Conservation (phyloP, 2,888 invertebrate genomes). For the Drosophila setosimentum region DNA sequence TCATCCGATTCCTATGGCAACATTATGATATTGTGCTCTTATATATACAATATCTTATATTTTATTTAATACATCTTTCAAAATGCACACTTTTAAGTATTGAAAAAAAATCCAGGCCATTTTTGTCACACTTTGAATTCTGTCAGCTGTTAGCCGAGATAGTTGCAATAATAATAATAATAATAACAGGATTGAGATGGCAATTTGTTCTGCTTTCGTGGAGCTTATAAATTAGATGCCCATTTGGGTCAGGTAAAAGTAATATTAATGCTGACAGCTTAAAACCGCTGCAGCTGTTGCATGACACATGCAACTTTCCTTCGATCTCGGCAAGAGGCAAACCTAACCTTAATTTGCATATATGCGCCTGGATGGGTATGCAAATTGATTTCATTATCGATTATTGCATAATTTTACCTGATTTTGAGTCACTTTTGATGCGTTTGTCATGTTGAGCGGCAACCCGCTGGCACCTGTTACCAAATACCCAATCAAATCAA, state of each 20-base stretch:
- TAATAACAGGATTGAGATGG: conserved; percentile 26
- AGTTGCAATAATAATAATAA: conserved; percentile 17
- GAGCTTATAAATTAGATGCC: conserved; percentile 30
- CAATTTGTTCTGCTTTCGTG: conserved; percentile 75
- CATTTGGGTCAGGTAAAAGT: conserved; percentile 77
- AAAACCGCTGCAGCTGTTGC: conserved; percentile 16
- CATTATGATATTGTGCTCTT: no score
- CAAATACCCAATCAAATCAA: conserved; percentile 45
- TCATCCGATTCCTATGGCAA: no score
- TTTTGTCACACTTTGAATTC: conserved; percentile 7
- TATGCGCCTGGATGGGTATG: conserved; percentile 7
- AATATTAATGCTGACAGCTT: conserved; percentile 23
- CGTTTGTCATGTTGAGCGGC: conserved; percentile 32
- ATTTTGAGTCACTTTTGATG: conserved; percentile 41
- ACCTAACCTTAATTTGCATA: conserved; percentile 1
- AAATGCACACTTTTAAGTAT: background rate
- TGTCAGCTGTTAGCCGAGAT: conserved; percentile 20
- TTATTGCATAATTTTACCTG: conserved; percentile 65
- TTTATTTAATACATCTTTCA: no score
- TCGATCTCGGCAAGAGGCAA: conserved; percentile 16
- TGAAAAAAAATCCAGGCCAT: conserved; percentile 2
- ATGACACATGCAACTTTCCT: conserved; percentile 45
- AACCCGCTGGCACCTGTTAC: conserved; percentile 56
- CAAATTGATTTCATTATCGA: conserved; percentile 12
- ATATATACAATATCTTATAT: no score